Evolutionary conservation across 2,888 invertebrate genomes (phyloP).

Genomic region (Philereme vetulata): DNA sequence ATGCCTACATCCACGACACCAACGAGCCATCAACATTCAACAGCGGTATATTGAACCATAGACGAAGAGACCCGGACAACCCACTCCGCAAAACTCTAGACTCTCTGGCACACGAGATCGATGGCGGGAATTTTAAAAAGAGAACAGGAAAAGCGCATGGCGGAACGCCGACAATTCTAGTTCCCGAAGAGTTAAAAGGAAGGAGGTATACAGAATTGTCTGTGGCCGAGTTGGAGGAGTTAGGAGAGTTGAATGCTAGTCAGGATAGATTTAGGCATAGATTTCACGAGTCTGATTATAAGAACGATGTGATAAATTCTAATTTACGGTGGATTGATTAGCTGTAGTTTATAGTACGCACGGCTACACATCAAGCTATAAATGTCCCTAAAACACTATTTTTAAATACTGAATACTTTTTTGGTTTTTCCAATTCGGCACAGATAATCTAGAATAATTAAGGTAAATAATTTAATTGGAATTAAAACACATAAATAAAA

Average conservation of each 20-base stretch:
- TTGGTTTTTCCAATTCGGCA: too few relatives aligned
- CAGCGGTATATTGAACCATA: conserved; percentile 65
- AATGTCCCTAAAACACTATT: too few relatives aligned
- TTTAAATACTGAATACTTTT: too few relatives aligned
- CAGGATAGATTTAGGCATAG: conserved; percentile 69
- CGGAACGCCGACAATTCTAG: conserved; percentile 32
- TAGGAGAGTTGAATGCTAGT: conserved; percentile 63
- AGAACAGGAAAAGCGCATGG: conserved; percentile 25
- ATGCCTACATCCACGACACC: conserved; percentile 51
- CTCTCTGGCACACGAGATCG: conserved; percentile 64
- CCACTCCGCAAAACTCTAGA: conserved; percentile 65
- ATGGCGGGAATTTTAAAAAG: conserved; percentile 45
- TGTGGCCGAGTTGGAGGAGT: conserved; percentile 59
- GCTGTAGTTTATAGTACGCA: too few relatives aligned
- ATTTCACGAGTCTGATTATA: conserved; percentile 65
- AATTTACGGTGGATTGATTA: conserved; percentile 67
- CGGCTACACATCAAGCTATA: too few relatives aligned
- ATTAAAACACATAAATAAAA: too few relatives aligned
- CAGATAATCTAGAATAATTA: too few relatives aligned
- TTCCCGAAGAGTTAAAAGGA: conserved; percentile 60
- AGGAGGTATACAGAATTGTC: conserved; percentile 66
- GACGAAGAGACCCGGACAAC: conserved; percentile 63
- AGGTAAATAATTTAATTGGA: too few relatives aligned
- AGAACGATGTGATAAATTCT: conserved; percentile 54
- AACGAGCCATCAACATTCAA: conserved; percentile 41